phyloP scores from a whole-genome alignment of 2,113 vertebrate genomes.

The Passerina amoena region DNA sequence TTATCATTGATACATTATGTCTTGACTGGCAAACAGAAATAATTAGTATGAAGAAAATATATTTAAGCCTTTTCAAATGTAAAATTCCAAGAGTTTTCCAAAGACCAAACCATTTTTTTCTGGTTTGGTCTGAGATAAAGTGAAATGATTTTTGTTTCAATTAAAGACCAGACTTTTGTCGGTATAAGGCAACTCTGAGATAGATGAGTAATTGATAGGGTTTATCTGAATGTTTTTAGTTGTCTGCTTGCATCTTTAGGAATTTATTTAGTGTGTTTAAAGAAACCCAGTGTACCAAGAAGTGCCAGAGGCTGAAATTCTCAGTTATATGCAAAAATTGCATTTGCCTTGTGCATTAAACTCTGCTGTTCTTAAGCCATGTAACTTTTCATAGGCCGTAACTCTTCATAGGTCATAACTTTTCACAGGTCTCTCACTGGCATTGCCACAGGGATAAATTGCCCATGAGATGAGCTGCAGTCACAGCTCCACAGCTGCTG shows the following conservation, averaged over 20 bases:
- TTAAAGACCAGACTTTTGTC: not conserved
- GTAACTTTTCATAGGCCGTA: not conserved
- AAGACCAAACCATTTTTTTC: not conserved
- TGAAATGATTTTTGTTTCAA: not conserved
- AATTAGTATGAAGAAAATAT: not conserved
- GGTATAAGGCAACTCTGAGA: not conserved
- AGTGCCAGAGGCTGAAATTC: not conserved
- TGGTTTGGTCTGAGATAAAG: not conserved
- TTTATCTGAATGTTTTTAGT: not conserved
- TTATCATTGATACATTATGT: not conserved
- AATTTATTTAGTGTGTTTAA: not conserved
- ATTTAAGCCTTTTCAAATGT: not conserved
- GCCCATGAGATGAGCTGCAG: not conserved
- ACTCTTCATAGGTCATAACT: not conserved
- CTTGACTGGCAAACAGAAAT: not conserved
- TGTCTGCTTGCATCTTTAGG: not conserved
- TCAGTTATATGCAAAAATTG: not conserved
- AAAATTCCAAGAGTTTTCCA: not conserved
- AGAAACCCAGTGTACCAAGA: not conserved
- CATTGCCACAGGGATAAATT: not conserved
- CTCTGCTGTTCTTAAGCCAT: not conserved
- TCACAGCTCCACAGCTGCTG: not conserved
- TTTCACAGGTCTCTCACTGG: not conserved
- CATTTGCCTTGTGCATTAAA: rapidly evolving
- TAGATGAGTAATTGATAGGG: not conserved